These are phyloP conservation scores for Macrosiphum euphorbiae DNA, from an alignment of 2,888 invertebrate species.

Conservation along the genomic window DNA sequence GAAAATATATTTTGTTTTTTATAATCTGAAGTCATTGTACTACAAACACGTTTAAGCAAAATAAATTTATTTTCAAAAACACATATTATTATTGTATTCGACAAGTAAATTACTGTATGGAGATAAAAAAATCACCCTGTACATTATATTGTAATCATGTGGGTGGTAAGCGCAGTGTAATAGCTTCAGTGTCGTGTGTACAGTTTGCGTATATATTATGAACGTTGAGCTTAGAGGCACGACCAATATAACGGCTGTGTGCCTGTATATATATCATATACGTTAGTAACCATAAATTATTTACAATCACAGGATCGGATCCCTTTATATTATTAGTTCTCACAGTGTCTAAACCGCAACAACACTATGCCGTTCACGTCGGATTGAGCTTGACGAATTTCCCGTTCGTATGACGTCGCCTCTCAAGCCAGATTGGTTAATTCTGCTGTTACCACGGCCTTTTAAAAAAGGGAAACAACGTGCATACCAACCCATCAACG, in stretches of 20 bases:
- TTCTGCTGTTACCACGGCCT: background rate
- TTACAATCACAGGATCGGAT: background rate
- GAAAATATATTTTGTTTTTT: background rate
- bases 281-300: background rate
- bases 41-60: background rate
- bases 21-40: background rate
- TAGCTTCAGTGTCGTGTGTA: background rate
- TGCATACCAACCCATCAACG: background rate
- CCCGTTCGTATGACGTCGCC: background rate
- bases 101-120: background rate
- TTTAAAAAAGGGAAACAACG: background rate
- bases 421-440: constrained; percentile 20
- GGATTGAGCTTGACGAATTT: background rate
- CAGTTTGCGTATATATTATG: background rate
- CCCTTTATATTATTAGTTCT: background rate
- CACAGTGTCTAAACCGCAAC: background rate
- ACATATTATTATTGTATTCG: too few relatives aligned
- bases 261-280: background rate
- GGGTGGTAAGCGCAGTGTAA: background rate
- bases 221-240: background rate
- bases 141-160: background rate
- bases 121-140: background rate
- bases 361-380: background rate
- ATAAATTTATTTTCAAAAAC: background rate
- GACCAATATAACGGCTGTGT: background rate